A percentile compares a stretch with the other conserved stretches of the same genome.
These are phyloP conservation scores for Catajapyx aquilonaris DNA, from an alignment of 1,140 invertebrate genomes.

Conservation along the genomic window DNA sequence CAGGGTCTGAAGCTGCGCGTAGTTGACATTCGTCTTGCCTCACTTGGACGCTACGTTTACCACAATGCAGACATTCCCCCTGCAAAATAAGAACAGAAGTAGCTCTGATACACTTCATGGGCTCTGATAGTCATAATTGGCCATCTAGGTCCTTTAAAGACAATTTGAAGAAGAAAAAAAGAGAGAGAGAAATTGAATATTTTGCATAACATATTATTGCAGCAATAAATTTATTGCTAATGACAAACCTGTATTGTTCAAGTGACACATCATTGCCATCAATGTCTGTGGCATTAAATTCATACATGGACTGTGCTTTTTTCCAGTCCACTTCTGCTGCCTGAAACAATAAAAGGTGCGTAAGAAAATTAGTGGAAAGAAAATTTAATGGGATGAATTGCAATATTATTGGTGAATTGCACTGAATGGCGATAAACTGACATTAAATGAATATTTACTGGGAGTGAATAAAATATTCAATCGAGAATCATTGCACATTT, in stretches of 20 bases:
- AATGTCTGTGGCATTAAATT: slow-evolving; percentile 50
- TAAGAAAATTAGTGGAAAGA: no score
- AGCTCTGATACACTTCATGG: no score
- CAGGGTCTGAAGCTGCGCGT: slow-evolving; percentile 48
- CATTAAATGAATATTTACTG: no score
- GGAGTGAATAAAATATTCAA: no score
- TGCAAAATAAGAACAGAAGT: slow-evolving; percentile 9
- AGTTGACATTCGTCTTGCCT: slow-evolving; percentile 56
- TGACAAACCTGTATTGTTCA: slow-evolving; percentile 37
- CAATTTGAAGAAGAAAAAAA: no score
- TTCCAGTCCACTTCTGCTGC: slow-evolving; percentile 23
- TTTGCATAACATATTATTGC: not conserved
- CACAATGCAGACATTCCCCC: slow-evolving; percentile 44
- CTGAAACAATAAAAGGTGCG: not conserved
- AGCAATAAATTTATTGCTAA: not conserved
- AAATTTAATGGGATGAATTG: no score
- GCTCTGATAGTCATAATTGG: no score
- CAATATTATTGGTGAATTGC: no score
- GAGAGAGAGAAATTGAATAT: not conserved
- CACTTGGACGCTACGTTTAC: slow-evolving; percentile 77
- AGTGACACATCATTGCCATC: slow-evolving; percentile 45
- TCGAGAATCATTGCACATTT: no score
- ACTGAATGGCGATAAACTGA: no score
- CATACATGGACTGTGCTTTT: slow-evolving; percentile 43
- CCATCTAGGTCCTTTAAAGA: no score